Percentiles rank a stretch among this genome's conserved stretches.
These are phyloP conservation scores for Drosophila affinis DNA, from an alignment of 2,888 invertebrate species.

Conservation along the genomic window DNA sequence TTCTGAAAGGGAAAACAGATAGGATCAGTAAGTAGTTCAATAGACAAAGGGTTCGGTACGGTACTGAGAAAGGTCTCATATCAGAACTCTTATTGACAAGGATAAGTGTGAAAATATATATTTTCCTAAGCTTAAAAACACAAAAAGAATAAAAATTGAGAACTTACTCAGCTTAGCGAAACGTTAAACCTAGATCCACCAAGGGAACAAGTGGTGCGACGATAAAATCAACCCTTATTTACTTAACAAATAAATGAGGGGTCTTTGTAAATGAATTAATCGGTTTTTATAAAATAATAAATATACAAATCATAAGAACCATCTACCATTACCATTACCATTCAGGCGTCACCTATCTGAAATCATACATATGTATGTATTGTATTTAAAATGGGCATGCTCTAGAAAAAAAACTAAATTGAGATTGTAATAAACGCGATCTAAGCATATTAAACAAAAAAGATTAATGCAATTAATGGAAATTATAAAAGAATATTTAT, in stretches of 20 bases:
- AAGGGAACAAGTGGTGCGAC: not conserved
- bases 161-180: constrained; percentile 65
- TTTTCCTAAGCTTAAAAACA: not conserved
- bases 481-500: constrained; percentile 65
- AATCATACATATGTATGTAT: constrained; percentile 2
- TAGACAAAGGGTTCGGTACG: too few relatives aligned
- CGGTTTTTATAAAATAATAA: constrained; percentile 18
- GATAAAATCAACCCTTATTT: not conserved
- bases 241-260: not conserved
- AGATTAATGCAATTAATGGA: constrained; percentile 53
- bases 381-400: constrained; percentile 39
- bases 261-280: not conserved
- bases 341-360: constrained; percentile 21
- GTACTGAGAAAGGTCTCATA: not conserved
- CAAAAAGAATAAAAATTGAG: constrained; percentile 25
- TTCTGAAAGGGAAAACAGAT: constrained; percentile 65
- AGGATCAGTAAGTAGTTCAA: constrained; percentile 3
- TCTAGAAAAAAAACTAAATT: constrained; percentile 11
- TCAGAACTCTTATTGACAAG: not conserved
- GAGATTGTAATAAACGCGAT: constrained; percentile 23
- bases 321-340: constrained; percentile 21
- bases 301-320: constrained; percentile 26
- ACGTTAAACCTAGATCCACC: constrained; percentile 28
- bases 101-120: not conserved
- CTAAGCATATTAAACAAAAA: constrained; percentile 36